Conservation (phyloP, 2,797 vertebrate species). For the Oreochromis mossambicus region DNA sequence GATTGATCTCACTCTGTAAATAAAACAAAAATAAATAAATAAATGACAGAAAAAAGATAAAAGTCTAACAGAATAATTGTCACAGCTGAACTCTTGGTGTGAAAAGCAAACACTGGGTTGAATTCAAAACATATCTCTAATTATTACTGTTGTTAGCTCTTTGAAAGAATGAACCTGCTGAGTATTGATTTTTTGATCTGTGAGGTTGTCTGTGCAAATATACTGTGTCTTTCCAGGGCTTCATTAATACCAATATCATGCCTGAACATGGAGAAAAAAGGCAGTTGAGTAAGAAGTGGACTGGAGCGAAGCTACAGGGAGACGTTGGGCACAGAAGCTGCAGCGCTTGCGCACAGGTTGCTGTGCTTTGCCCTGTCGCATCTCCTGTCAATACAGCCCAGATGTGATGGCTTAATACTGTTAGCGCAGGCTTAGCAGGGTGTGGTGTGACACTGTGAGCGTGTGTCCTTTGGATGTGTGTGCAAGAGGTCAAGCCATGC, state of each 20-base stretch:
- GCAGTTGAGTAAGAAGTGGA: not conserved
- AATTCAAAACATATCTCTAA: conserved; percentile 3
- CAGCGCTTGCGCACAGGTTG: conserved; percentile 12
- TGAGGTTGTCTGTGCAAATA: not conserved
- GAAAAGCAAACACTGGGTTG: not conserved
- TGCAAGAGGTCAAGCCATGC: conserved; percentile 28
- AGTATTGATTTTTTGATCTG: conserved; percentile 25
- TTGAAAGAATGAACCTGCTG: conserved; percentile 23
- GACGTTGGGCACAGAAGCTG: not conserved
- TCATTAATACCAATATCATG: conserved; percentile 17
- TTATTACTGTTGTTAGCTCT: conserved; percentile 20
- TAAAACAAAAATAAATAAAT: not conserved
- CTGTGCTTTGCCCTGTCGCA: conserved; percentile 34
- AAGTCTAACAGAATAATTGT: not conserved
- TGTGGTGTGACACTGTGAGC: conserved; percentile 16
- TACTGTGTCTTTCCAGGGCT: not conserved
- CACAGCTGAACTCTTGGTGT: not conserved
- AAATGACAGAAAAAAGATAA: not conserved
- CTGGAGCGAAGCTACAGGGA: not conserved
- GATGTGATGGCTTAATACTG: conserved; percentile 70
- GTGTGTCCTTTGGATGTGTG: conserved; percentile 20
- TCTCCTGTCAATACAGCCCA: conserved; percentile 57
- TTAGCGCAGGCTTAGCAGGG: conserved; percentile 44
- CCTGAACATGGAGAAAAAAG: conserved; percentile 1
- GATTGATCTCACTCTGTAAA: not conserved